A percentile compares a stretch with the other conserved stretches of the same genome.
These are phyloP conservation scores for Synanthedon tipuliformis DNA, from an alignment of 2,888 invertebrate species.

Conservation along the genomic window DNA sequence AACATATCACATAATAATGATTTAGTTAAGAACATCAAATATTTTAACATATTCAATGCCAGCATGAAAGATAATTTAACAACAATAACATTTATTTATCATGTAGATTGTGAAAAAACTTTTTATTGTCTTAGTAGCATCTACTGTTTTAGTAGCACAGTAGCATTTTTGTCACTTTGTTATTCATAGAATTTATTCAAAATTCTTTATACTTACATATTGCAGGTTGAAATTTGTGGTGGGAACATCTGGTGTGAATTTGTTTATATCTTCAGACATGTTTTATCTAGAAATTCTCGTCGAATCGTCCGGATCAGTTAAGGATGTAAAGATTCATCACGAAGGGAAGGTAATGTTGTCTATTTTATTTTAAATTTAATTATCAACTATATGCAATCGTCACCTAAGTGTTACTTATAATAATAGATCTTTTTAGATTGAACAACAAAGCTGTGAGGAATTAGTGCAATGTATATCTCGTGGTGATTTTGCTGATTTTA, in stretches of 20 bases:
- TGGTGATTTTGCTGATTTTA: slow-evolving; percentile 92
- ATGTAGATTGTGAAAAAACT: too few relatives aligned
- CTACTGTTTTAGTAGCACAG: too few relatives aligned
- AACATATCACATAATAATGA: too few relatives aligned
- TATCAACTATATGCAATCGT: not conserved
- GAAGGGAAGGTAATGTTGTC: slow-evolving; percentile 77
- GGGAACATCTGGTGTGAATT: slow-evolving; percentile 81
- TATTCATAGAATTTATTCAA: not conserved
- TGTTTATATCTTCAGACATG: slow-evolving; percentile 96
- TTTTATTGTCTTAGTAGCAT: too few relatives aligned
- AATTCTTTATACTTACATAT: slow-evolving; percentile 7
- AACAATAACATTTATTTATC: too few relatives aligned
- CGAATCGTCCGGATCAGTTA: slow-evolving; percentile 84
- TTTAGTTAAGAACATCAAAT: too few relatives aligned
- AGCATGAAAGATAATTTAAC: too few relatives aligned
- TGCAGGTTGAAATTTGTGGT: slow-evolving; percentile 87
- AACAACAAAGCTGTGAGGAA: slow-evolving; percentile 89
- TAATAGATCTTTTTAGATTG: slow-evolving; percentile 41
- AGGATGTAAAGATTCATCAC: slow-evolving; percentile 91
- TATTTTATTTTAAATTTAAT: not conserved
- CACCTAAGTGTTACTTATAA: not conserved
- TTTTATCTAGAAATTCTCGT: slow-evolving; percentile 93
- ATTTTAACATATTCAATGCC: too few relatives aligned
- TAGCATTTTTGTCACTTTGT: too few relatives aligned
- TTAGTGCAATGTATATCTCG: slow-evolving; percentile 84